phyloP scores from a whole-genome alignment of 1,140 invertebrate genomes.

The Odontomachus brunneus region DNA sequence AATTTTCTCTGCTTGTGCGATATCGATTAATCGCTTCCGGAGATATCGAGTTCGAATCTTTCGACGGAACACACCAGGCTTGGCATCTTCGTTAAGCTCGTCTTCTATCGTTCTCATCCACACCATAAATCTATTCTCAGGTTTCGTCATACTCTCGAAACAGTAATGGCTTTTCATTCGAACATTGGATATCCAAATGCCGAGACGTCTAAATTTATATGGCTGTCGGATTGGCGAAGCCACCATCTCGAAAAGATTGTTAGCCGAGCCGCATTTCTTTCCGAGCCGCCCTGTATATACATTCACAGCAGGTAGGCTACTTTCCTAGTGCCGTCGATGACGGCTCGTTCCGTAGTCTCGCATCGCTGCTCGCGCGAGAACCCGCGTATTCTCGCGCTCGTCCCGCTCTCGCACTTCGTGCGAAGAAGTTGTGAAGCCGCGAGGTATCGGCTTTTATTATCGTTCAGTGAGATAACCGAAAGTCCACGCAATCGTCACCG shows the following conservation, averaged over 20 bases:
- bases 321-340: background rate
- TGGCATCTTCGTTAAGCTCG: too few species aligned
- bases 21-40: too few species aligned
- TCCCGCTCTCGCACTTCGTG: background rate
- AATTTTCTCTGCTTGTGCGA: too few species aligned
- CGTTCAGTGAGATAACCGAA: slow-evolving; percentile 22
- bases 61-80: too few species aligned
- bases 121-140: slow-evolving; percentile 13
- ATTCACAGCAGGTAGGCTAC: slow-evolving; percentile 35
- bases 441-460: slow-evolving; percentile 25
- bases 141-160: background rate
- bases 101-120: background rate
- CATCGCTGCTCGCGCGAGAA: slow-evolving; percentile 25
- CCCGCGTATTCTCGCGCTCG: background rate
- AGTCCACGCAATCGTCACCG: slow-evolving; percentile 1
- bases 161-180: background rate
- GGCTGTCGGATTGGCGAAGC: background rate
- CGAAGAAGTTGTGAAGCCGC: background rate
- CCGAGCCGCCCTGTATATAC: slow-evolving; percentile 27
- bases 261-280: background rate
- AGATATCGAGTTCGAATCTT: too few species aligned
- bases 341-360: slow-evolving; percentile 40
- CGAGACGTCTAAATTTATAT: slow-evolving; percentile 27
- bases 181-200: background rate
- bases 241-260: background rate